These are phyloP conservation scores for Zaprionus gabonicus DNA, from an alignment of 1,140 invertebrate genomes.

Conservation along the genomic window DNA sequence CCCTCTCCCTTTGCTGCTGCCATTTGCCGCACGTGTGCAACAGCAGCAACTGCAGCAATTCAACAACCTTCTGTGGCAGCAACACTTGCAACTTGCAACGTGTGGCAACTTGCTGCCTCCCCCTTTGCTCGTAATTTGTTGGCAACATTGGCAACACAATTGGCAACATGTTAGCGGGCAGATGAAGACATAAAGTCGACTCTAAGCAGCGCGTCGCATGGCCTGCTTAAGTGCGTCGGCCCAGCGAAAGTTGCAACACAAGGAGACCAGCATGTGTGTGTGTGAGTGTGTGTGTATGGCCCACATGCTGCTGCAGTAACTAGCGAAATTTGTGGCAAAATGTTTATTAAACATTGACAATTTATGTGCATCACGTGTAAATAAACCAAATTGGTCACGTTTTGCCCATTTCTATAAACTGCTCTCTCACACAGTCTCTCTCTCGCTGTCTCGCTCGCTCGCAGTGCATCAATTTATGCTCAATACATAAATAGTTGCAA, in stretches of 20 bases:
- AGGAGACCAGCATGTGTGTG: not conserved
- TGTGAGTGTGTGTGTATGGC: not conserved
- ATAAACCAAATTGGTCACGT: slow-evolving; percentile 84
- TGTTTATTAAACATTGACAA: slow-evolving; percentile 59
- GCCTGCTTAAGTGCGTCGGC: not conserved
- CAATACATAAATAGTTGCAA: slow-evolving; percentile 74
- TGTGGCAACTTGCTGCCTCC: slow-evolving; percentile 33
- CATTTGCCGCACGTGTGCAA: slow-evolving; percentile 46
- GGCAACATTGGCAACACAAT: slow-evolving; percentile 45
- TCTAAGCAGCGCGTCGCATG: slow-evolving; percentile 39
- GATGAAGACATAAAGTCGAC: slow-evolving; percentile 74
- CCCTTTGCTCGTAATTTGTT: slow-evolving; percentile 70
- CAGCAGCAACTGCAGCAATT: slow-evolving; percentile 11
- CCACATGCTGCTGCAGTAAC: slow-evolving; percentile 1
- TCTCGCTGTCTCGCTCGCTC: not conserved
- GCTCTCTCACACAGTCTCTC: slow-evolving; percentile 37
- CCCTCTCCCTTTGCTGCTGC: slow-evolving; percentile 8
- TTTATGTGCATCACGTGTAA: slow-evolving; percentile 82
- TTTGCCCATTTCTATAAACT: slow-evolving; percentile 76
- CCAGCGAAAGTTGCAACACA: slow-evolving; percentile 3
- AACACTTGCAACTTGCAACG: not conserved
- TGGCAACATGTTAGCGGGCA: slow-evolving; percentile 68
- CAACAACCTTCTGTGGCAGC: slow-evolving; percentile 17
- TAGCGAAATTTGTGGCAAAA: slow-evolving; percentile 38
- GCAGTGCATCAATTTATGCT: slow-evolving; percentile 50